A percentile compares a stretch with the other conserved stretches of the same genome.
These are phyloP conservation scores for Drosophila borborema DNA, from an alignment of 2,888 invertebrate genomes.

Conservation along the genomic window DNA sequence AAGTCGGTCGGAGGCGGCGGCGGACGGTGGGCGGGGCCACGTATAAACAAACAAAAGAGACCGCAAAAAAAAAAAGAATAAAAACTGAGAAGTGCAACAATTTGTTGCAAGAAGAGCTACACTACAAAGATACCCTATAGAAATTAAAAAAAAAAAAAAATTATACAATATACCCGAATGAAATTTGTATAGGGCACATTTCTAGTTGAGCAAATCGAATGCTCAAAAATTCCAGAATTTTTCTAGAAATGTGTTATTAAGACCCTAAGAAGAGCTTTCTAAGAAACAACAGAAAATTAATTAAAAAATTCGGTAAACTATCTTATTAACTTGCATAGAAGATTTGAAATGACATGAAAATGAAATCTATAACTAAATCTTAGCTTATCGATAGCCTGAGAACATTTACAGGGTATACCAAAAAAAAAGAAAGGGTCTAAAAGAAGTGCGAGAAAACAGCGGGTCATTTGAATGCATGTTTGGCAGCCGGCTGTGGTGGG, in stretches of 20 bases:
- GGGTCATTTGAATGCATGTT: constrained; percentile 68
- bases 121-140: not conserved
- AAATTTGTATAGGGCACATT: too few relatives aligned
- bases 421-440: not conserved
- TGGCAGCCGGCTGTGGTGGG: not conserved
- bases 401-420: constrained; percentile 29
- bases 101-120: not conserved
- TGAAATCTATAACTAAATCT: not conserved
- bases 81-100: constrained; percentile 5
- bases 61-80: constrained; percentile 13
- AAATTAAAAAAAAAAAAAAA: not conserved
- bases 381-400: not conserved
- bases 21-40: constrained; percentile 6
- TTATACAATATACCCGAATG: too few relatives aligned
- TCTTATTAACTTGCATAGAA: too few relatives aligned
- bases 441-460: constrained; percentile 16
- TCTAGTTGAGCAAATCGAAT: too few relatives aligned
- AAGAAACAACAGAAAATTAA: too few relatives aligned
- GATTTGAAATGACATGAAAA: not conserved
- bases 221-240: too few relatives aligned
- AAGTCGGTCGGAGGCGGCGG: constrained; percentile 26
- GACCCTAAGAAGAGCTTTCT: too few relatives aligned
- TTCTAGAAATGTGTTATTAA: too few relatives aligned
- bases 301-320: too few relatives aligned
- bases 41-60: constrained; percentile 46